Evolutionary conservation across 2,888 invertebrate species (phyloP).

Genomic region (Drosophila helvetica): DNA sequence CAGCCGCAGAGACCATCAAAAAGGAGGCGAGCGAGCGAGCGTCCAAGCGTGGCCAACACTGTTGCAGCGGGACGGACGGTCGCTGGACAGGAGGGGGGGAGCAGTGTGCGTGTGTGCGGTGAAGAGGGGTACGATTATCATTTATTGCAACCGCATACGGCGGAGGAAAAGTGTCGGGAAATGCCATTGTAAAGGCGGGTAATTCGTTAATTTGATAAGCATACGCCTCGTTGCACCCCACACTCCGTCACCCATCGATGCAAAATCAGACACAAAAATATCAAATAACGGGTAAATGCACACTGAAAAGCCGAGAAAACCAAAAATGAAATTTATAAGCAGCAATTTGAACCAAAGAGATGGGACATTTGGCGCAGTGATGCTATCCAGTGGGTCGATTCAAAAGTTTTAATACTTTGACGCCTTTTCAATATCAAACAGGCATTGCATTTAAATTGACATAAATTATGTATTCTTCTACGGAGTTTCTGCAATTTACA

Average conservation of each 20-base stretch:
- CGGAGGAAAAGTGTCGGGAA: conserved; percentile 36
- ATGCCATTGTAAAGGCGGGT: conserved; percentile 65
- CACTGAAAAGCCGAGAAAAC: neutral
- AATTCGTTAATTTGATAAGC: conserved; percentile 78
- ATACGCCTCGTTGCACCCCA: conserved; percentile 64
- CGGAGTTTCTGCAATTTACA: too few relatives aligned
- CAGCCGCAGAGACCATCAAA: conserved; percentile 57
- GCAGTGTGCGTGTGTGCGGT: conserved; percentile 20
- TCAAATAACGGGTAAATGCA: conserved; percentile 17
- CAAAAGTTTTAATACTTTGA: neutral
- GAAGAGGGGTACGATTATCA: conserved; percentile 61
- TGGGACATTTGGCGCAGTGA: neutral
- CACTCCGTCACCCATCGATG: conserved; percentile 44
- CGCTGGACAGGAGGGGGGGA: neutral
- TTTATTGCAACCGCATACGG: conserved; percentile 73
- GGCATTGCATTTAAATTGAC: too few relatives aligned
- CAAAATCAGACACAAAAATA: conserved; percentile 42
- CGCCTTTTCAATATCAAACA: too few relatives aligned
- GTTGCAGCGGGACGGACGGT: neutral
- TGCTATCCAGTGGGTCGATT: neutral
- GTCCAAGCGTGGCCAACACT: conserved; percentile 1
- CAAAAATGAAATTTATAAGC: neutral
- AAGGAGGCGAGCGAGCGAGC: conserved; percentile 32
- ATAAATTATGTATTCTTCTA: too few relatives aligned
- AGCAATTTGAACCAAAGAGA: neutral